Percentiles rank a stretch among this genome's conserved stretches.
Conservation (phyloP, 2,797 vertebrate genomes). For the Hapalemur alaotrensis region DNA sequence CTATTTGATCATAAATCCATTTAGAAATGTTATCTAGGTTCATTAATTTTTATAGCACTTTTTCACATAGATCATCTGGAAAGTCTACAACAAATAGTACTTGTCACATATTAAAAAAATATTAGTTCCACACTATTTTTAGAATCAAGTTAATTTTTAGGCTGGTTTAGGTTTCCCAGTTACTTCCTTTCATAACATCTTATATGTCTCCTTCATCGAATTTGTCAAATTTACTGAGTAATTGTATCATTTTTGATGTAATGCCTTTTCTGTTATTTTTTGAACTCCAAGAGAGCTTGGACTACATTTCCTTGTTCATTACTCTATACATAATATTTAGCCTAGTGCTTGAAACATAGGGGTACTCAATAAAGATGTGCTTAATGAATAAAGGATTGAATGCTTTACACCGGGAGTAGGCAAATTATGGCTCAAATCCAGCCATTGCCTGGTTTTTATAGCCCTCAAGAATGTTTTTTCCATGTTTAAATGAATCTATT, state of each 20-base stretch:
- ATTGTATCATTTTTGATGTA: background rate
- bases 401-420: fast-evolving
- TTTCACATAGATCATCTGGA: conserved; percentile 83
- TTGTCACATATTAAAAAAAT: conserved; percentile 72
- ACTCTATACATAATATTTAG: background rate
- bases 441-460: background rate
- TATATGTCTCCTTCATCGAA: background rate
- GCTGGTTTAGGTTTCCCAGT: background rate
- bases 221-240: conserved; percentile 5
- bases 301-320: background rate
- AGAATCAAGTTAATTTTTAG: background rate
- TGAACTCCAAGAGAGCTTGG: background rate
- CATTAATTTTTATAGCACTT: conserved; percentile 87
- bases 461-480: background rate
- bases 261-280: background rate
- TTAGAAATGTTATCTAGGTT: conserved; percentile 80
- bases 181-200: background rate
- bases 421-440: background rate
- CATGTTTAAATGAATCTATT: background rate
- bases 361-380: background rate
- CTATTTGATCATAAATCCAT: conserved; percentile 70
- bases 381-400: background rate
- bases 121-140: background rate
- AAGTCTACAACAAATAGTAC: conserved; percentile 88
- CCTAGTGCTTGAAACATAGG: background rate